phyloP scores from a whole-genome alignment of 2,113 vertebrate genomes.

The Megaceryle maxima region DNA sequence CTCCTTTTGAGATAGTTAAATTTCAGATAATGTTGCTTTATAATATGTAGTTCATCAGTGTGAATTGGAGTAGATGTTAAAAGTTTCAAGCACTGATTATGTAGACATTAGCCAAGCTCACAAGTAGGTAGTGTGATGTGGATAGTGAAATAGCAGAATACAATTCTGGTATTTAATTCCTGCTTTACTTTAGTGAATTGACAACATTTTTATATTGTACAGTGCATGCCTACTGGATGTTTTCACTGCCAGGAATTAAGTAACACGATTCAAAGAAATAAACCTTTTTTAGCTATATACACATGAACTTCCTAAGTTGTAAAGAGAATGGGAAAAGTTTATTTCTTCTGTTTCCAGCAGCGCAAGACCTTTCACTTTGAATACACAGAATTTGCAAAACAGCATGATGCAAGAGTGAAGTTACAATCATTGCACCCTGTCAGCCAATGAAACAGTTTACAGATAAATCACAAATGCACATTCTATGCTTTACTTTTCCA shows the following conservation, averaged over 20 bases:
- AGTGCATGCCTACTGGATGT: background rate
- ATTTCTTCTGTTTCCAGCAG: background rate
- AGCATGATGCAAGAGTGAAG: background rate
- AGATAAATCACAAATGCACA: background rate
- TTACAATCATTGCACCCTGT: background rate
- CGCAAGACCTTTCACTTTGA: background rate
- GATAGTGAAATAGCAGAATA: background rate
- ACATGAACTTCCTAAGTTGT: background rate
- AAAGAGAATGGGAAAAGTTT: background rate
- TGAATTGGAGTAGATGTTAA: background rate
- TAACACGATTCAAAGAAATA: background rate
- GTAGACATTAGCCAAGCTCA: background rate
- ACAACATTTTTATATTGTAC: fast-evolving
- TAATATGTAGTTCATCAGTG: background rate
- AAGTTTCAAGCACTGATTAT: background rate
- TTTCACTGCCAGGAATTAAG: background rate
- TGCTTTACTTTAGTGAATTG: background rate
- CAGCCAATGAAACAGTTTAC: background rate
- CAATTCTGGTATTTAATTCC: background rate
- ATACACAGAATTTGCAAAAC: background rate
- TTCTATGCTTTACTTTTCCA: background rate
- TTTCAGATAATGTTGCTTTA: background rate
- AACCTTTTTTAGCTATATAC: background rate
- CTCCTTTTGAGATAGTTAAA: background rate
- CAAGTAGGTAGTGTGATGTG: background rate